Conservation (phyloP, 2,113 vertebrate genomes). For the Sebastes fasciatus region DNA sequence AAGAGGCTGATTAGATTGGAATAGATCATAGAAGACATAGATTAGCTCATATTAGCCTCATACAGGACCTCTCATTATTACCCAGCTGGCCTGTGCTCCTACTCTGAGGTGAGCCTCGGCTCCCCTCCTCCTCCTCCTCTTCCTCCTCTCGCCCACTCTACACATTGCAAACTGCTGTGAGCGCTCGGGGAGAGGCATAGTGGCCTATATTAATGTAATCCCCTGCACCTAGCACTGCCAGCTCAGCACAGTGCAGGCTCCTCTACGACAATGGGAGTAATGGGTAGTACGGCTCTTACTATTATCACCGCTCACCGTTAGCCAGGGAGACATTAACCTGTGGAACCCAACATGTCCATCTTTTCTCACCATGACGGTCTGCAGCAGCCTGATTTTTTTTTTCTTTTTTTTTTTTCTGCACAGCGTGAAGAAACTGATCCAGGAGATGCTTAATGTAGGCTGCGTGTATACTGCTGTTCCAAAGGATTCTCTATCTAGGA, state of each 20-base stretch:
- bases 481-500: conserved; percentile 24
- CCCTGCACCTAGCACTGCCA: conserved; percentile 67
- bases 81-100: conserved; percentile 58
- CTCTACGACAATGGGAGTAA: conserved; percentile 72
- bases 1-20: conserved; percentile 69
- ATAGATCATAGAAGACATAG: conserved; percentile 71
- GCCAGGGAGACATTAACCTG: conserved; percentile 75
- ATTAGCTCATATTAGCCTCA: conserved; percentile 75
- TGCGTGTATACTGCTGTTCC: conserved; percentile 34
- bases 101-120: conserved; percentile 26
- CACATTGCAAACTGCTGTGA: conserved; percentile 64
- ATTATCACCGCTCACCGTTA: conserved; percentile 68
- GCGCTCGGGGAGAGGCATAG: conserved; percentile 58
- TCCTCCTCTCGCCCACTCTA: conserved; percentile 5
- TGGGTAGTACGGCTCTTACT: conserved; percentile 53
- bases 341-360: conserved; percentile 67
- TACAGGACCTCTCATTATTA: conserved; percentile 62
- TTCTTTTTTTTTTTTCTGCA: background rate
- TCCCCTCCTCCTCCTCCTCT: background rate
- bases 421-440: conserved; percentile 33
- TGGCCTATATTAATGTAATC: conserved; percentile 76
- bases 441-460: conserved; percentile 33
- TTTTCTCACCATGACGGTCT: conserved; percentile 48
- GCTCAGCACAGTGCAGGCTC: conserved; percentile 73
- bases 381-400: conserved; percentile 19